Evolutionary conservation across 1,140 invertebrate genomes (phyloP).

Genomic region (Latrodectus geometricus): DNA sequence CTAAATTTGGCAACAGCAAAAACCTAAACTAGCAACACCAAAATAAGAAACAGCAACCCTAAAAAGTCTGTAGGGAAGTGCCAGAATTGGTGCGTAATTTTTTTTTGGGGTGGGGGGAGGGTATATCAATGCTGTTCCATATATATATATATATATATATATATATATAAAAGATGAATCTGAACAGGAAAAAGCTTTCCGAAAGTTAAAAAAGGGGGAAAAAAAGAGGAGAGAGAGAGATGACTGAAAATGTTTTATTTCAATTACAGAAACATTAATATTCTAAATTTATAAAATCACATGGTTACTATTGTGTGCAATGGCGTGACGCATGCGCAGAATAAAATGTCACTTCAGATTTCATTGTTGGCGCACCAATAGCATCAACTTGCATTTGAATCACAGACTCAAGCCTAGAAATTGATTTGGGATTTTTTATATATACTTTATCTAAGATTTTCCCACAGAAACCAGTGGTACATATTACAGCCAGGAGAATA

Average conservation of each 20-base stretch:
- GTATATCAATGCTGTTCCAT: too few species aligned
- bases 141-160: too few species aligned
- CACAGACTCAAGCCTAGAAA: background rate
- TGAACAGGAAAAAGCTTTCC: too few species aligned
- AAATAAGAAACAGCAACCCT: too few species aligned
- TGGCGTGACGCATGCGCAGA: background rate
- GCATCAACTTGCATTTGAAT: background rate
- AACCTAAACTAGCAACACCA: too few species aligned
- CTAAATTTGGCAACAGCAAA: too few species aligned
- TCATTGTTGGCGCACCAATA: background rate
- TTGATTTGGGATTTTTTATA: background rate
- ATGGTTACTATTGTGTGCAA: background rate
- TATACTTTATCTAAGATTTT: background rate
- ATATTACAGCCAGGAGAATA: background rate
- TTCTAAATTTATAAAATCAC: constrained; percentile 6
- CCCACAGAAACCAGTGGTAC: background rate
- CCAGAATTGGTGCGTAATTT: too few species aligned
- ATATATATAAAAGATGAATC: too few species aligned
- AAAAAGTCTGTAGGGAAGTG: too few species aligned
- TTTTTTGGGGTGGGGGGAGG: too few species aligned
- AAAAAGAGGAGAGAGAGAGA: too few species aligned
- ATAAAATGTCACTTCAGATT: background rate
- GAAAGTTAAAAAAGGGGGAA: too few species aligned
- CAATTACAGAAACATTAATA: background rate
- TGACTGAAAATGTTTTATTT: constrained; percentile 1